Conservation (phyloP, 2,888 invertebrate species). For the Volucella bombylans region DNA sequence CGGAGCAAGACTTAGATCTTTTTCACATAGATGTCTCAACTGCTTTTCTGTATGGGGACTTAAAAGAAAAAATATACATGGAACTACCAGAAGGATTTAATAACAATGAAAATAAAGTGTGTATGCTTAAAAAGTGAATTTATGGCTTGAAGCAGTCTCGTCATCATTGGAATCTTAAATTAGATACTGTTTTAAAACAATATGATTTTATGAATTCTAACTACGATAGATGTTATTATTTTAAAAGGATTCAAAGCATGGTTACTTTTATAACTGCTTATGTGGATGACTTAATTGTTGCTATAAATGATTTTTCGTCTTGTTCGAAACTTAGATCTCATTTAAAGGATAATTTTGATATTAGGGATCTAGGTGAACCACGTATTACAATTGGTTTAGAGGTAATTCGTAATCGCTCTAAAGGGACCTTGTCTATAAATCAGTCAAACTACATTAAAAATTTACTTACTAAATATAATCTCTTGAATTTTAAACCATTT, state of each 20-base stretch:
- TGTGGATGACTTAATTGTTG: conserved; percentile 27
- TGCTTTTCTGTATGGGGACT: conserved; percentile 13
- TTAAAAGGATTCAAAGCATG: background rate
- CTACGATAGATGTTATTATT: too few relatives aligned
- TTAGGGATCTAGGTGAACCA: too few relatives aligned
- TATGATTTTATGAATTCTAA: too few relatives aligned
- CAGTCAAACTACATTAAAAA: conserved; percentile 6
- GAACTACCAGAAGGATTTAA: too few relatives aligned
- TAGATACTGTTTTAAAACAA: too few relatives aligned
- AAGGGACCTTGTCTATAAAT: conserved; percentile 3
- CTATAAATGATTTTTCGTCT: background rate
- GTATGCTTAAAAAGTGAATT: too few relatives aligned
- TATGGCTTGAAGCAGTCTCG: too few relatives aligned
- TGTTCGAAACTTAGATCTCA: conserved; percentile 9
- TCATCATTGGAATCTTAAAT: too few relatives aligned
- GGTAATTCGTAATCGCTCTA: background rate
- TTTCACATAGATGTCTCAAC: conserved; percentile 15
- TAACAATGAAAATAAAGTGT: too few relatives aligned
- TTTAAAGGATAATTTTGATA: conserved; percentile 4
- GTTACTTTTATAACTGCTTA: conserved; percentile 1
- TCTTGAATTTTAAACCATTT: too few relatives aligned
- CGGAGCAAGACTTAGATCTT: background rate
- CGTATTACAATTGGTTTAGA: conserved; percentile 1
- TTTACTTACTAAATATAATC: too few relatives aligned
- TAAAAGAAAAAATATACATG: too few relatives aligned